Evolutionary conservation across 2,113 vertebrate species (phyloP).

Genomic region (Orthonyx spaldingii): DNA sequence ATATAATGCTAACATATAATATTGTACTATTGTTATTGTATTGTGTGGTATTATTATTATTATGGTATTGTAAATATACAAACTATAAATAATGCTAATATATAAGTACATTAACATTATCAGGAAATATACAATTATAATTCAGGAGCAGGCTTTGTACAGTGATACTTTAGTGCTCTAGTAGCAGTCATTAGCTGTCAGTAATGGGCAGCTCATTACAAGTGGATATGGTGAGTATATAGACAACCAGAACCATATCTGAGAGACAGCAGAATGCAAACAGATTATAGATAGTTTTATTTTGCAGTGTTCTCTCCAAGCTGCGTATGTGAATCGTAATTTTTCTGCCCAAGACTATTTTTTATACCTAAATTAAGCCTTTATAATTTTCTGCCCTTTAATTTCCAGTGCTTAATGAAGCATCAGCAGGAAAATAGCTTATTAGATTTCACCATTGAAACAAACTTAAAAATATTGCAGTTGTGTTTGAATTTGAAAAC

Average conservation of each 20-base stretch:
- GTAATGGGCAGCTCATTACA: background rate
- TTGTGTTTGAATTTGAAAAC: background rate
- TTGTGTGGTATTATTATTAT: background rate
- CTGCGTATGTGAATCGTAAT: background rate
- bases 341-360: background rate
- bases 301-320: background rate
- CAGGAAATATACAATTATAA: background rate
- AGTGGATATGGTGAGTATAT: background rate
- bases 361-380: background rate
- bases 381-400: background rate
- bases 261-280: background rate
- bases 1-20: background rate
- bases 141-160: background rate
- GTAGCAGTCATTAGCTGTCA: background rate
- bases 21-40: too few species aligned
- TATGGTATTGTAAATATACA: background rate
- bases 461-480: background rate
- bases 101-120: fast-evolving
- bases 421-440: background rate
- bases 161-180: background rate
- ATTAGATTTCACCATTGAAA: background rate
- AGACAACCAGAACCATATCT: background rate
- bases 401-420: background rate
- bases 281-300: background rate
- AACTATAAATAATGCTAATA: background rate